These are phyloP conservation scores for Thermophis baileyi DNA, from an alignment of 2,113 vertebrate genomes.

Conservation along the genomic window DNA sequence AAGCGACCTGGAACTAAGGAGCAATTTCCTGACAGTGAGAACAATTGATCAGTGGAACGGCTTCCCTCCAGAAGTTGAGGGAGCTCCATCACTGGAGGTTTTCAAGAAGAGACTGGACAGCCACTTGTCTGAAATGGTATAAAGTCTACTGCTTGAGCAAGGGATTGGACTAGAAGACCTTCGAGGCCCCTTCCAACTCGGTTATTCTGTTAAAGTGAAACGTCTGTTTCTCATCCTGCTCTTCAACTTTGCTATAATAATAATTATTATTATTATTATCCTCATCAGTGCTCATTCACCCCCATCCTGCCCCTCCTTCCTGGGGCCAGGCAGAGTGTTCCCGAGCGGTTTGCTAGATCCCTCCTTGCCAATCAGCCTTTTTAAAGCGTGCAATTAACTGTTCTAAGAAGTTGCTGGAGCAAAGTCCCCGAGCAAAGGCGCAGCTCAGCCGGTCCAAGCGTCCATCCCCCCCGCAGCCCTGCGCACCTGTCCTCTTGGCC, in stretches of 20 bases:
- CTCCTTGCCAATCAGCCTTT: background rate
- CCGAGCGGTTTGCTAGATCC: background rate
- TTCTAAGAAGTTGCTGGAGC: background rate
- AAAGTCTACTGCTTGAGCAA: too few relatives aligned
- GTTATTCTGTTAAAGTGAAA: background rate
- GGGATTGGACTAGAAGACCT: too few relatives aligned
- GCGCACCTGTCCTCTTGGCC: background rate
- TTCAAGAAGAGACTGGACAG: background rate
- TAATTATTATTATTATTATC: background rate
- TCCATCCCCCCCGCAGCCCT: rapidly evolving
- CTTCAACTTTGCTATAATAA: background rate
- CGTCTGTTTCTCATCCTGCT: background rate
- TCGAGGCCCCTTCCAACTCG: too few relatives aligned
- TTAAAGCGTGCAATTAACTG: background rate
- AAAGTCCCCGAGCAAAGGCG: rapidly evolving
- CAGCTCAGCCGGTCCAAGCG: background rate
- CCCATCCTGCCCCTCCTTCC: background rate
- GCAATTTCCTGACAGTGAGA: background rate
- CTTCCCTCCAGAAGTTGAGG: background rate
- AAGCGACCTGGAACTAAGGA: background rate
- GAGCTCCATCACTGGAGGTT: too few relatives aligned
- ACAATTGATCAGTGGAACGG: background rate
- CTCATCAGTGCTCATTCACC: background rate
- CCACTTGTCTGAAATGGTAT: too few relatives aligned
- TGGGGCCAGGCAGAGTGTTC: background rate